Conservation (phyloP, 2,888 invertebrate species). For the Mystacides longicornis region DNA sequence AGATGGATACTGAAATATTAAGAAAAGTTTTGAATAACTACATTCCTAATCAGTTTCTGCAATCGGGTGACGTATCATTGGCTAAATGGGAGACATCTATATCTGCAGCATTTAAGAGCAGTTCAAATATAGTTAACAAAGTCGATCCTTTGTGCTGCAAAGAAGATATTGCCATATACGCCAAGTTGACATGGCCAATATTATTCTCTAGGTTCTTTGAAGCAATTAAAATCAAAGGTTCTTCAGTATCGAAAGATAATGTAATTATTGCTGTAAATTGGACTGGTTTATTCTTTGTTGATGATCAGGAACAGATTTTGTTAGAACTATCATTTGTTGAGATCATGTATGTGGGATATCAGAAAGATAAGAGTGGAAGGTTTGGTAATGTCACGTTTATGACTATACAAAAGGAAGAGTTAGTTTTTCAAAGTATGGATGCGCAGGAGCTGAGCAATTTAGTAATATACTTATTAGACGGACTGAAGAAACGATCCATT, state of each 20-base stretch:
- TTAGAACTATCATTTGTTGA: constrained; percentile 83
- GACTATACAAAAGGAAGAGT: constrained; percentile 84
- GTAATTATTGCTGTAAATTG: constrained; percentile 91
- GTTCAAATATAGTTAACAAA: constrained; percentile 62
- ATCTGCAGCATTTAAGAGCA: constrained; percentile 61
- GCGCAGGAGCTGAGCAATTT: constrained; percentile 79
- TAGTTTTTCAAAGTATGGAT: constrained; percentile 82
- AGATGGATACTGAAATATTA: constrained; percentile 60
- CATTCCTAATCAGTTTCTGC: constrained; percentile 69
- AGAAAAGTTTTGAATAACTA: constrained; percentile 68
- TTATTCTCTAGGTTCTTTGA: constrained; percentile 92
- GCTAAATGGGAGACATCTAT: constrained; percentile 68
- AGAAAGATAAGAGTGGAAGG: constrained; percentile 43
- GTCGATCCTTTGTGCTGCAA: constrained; percentile 64
- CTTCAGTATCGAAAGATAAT: constrained; percentile 58
- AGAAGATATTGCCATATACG: constrained; percentile 85
- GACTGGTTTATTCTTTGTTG: constrained; percentile 87
- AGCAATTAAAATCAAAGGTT: constrained; percentile 69
- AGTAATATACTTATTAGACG: constrained; percentile 77
- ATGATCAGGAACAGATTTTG: constrained; percentile 85
- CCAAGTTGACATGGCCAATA: constrained; percentile 90
- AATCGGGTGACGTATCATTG: constrained; percentile 54
- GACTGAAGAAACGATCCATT: constrained; percentile 76
- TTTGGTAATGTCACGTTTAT: constrained; percentile 65
- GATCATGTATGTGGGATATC: constrained; percentile 66